Evolutionary conservation across 2,113 vertebrate genomes (phyloP).

Genomic region (Macaca fascicularis): T2T-MFA8v1.1 NC_088380.1:117638001-117638500

Average conservation of each 20-base stretch:
- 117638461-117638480: neutral
- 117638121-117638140: constrained; percentile 25
- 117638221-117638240: no score
- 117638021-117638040: neutral
- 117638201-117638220: no score
- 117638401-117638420: neutral
- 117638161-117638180: no score
- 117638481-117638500: neutral
- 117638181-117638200: no score
- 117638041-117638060: constrained; percentile 10
- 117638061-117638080: constrained; percentile 12
- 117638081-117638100: constrained; percentile 9
- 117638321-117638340: neutral
- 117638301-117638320: neutral
- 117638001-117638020: neutral
- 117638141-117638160: neutral
- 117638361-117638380: neutral
- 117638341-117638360: neutral
- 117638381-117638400: neutral
- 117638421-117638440: neutral
- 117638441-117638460: neutral
- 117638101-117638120: neutral
- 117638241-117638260: no score
- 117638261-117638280: neutral
- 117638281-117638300: neutral